Percentiles rank a stretch among this genome's conserved stretches.
Conservation (phyloP, 2,888 invertebrate species). For the Lapara coniferarum region DNA sequence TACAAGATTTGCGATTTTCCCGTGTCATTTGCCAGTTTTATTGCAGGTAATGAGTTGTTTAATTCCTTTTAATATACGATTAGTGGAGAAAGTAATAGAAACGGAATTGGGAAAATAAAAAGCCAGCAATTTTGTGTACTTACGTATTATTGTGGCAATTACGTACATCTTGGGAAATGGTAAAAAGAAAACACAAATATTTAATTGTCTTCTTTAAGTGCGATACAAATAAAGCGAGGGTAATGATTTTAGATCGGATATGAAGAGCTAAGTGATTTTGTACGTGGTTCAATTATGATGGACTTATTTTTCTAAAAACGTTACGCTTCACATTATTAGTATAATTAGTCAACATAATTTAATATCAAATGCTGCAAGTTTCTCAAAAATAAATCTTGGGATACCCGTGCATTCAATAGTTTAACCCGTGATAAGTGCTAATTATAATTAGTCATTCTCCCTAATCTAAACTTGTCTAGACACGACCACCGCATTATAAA, state of each 20-base stretch:
- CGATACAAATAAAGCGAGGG: constrained; percentile 9
- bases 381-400: too few relatives aligned
- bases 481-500: constrained; percentile 41
- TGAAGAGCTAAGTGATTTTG: constrained; percentile 16
- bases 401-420: not conserved
- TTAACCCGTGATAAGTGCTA: not conserved
- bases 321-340: not conserved
- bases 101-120: constrained; percentile 30
- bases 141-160: constrained; percentile 12
- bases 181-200: constrained; percentile 22
- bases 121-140: constrained; percentile 31
- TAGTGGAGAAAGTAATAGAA: constrained; percentile 33
- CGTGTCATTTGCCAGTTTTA: constrained; percentile 55
- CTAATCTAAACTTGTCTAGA: constrained; percentile 33
- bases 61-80: constrained; percentile 35
- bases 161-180: constrained; percentile 5
- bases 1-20: constrained; percentile 47
- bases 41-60: constrained; percentile 56
- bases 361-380: not conserved
- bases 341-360: not conserved
- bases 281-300: constrained; percentile 5
- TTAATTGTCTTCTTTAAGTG: constrained; percentile 19
- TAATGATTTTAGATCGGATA: not conserved
- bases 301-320: not conserved
- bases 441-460: constrained; percentile 41